phyloP scores from a whole-genome alignment of 2,797 vertebrate genomes.

The Nannoperca obscura region DNA sequence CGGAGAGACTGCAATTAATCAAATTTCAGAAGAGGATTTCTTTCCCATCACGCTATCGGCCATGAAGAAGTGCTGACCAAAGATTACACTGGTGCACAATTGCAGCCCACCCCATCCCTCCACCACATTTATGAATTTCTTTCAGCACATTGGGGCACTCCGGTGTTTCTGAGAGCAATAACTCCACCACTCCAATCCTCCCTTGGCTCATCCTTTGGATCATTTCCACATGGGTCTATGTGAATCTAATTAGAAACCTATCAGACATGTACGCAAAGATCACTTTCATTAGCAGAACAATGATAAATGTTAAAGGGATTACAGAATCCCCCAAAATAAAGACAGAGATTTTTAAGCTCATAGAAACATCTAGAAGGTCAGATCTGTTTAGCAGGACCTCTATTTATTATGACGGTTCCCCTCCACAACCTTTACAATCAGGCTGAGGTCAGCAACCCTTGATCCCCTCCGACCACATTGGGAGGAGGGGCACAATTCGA shows the following conservation, averaged over 20 bases:
- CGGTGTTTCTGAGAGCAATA: constrained; percentile 67
- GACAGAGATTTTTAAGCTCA: constrained; percentile 48
- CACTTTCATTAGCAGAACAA: constrained; percentile 75
- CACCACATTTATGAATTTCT: constrained; percentile 73
- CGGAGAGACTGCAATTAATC: constrained; percentile 78
- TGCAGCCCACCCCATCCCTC: constrained; percentile 46
- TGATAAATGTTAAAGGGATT: constrained; percentile 74
- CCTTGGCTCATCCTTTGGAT: constrained; percentile 58
- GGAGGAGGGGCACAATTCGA: constrained; percentile 82
- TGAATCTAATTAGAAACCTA: constrained; percentile 76
- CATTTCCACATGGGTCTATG: constrained; percentile 69
- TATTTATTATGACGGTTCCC: constrained; percentile 73
- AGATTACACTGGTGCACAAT: constrained; percentile 65
- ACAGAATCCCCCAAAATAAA: constrained; percentile 51
- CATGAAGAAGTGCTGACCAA: constrained; percentile 79
- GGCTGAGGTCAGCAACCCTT: constrained; percentile 80
- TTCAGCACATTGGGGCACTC: constrained; percentile 53
- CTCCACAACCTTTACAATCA: constrained; percentile 76
- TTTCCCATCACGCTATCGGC: constrained; percentile 60
- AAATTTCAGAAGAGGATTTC: constrained; percentile 77
- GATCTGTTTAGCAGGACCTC: constrained; percentile 67
- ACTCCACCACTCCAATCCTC: constrained; percentile 56
- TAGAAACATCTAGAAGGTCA: constrained; percentile 66
- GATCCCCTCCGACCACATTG: constrained; percentile 77
- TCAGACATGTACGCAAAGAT: constrained; percentile 76